Base-by-base conservation (phyloP, 2,113 vertebrate species). In the Tenebrosternarchus preto region DNA sequence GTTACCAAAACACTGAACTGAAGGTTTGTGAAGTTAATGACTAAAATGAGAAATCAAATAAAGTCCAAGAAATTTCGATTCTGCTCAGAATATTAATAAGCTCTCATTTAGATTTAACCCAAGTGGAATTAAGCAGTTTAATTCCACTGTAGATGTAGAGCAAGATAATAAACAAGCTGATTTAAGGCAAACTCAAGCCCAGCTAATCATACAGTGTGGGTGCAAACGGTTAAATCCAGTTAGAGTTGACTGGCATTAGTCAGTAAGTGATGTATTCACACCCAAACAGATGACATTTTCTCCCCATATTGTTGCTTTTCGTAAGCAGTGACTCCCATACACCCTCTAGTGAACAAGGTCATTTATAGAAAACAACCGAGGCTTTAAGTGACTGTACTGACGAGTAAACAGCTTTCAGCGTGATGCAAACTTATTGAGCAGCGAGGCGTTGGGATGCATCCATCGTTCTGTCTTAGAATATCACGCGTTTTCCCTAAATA, bases 261-360 rank as follows among this genome's bases (percentile, higher is more conserved):
- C 83, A 85, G 73, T 69, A 76, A 77, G 82, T 82, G 83, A 82
- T 82, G 83, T 63, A 78, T 82, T 82, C 84, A 63, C 84, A 82
- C 84, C 73, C 80, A 76, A 82, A 80, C 78, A 80, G 71, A 50
- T 85, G 84, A 85, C 84, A 85, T 85, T 82, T 82, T 82, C 33
- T 1, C 43, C 43, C 84, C 73, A 82, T 82, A 85, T 80, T 82
- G 83, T 84, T 78, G 80, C 71, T 76, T 29, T 85, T 78, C 70
- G 64, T 81, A 81, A 74, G 83, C 77, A 64, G 29, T 83, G 81
- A 83, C 75, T 85, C 73, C 36, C 55, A 73, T 76, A 46, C 76
- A 74, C 83, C 46, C 79, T 55, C 78, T 74, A 78, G 73, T 60
- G 43, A 80, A 70, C 55, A 31, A 53, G 57, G 80, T 85, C 57